A percentile compares a stretch with the other conserved stretches of the same genome.
phyloP scores from a whole-genome alignment of 2,113 vertebrate species.

The Ariopsis seemanni region DNA sequence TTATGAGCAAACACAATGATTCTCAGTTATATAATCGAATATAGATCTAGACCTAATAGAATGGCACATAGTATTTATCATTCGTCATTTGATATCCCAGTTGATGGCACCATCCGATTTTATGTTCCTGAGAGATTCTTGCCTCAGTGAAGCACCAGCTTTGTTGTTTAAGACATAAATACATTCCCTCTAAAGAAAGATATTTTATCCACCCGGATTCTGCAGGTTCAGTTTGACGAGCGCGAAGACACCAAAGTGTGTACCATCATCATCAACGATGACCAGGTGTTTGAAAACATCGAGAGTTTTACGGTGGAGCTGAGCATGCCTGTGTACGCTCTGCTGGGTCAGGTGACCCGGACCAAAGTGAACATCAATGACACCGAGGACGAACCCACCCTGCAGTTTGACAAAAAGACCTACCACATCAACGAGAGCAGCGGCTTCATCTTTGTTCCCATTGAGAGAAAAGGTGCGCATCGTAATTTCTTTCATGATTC shows the following conservation, averaged over 20 bases:
- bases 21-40: neutral
- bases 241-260: conserved; percentile 91
- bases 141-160: neutral
- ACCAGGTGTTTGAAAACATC: conserved; percentile 80
- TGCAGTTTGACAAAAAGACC: conserved; percentile 88
- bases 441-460: conserved; percentile 77
- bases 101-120: neutral
- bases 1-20: neutral
- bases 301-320: conserved; percentile 91
- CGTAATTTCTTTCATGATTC: neutral
- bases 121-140: neutral
- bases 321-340: conserved; percentile 90
- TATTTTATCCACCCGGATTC: neutral
- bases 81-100: neutral
- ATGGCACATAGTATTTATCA: too few species aligned
- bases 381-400: conserved; percentile 86
- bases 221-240: conserved; percentile 96
- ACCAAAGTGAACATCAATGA: conserved; percentile 83
- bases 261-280: conserved; percentile 85
- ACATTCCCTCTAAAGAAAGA: neutral
- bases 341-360: conserved; percentile 80
- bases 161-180: neutral
- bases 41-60: neutral
- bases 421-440: conserved; percentile 85
- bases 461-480: conserved; percentile 87